Base-by-base conservation (phyloP, 2,888 invertebrate genomes). In the Ophion slaviceki region DNA sequence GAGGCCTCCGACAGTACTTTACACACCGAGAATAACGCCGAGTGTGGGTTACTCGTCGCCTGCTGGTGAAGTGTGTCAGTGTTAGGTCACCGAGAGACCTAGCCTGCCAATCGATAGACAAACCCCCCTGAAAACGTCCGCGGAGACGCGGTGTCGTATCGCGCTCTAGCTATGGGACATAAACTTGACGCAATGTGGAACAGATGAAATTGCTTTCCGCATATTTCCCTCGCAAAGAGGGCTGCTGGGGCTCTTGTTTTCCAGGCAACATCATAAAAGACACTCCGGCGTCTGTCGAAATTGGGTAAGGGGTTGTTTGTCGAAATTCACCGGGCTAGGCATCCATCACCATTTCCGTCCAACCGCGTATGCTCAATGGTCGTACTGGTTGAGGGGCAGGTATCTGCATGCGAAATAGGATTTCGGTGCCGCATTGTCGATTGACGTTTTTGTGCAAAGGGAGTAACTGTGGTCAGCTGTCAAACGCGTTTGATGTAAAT, bases 21-120 rank as follows among this genome's bases (percentile, higher is more conserved):
- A 67, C 59, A 72, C 17, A 36, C 10, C 59, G 61, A 74, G 68
- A 72, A 82, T 75, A 80, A 70, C 67, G 67, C 28, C 68, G 67
- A 67, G 72, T 59, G 77, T 57, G 77, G 82, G 72, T 68, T 75
- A 62, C 68, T 74, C 76, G 82, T 64, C 81, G 85, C 85, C 74
- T 81, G 80, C 81, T 82, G 71, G 88, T 91, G 89, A 91, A 93
- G 92, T 92, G 90, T 93, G 93, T 93, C 93, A 92, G 93, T 93
- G 93, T 93, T 93, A 92, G 93, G 93, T 93, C 93, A 86, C 86
- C 84, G 84, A 92, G 92, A 91, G 83, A 86, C 86, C 86, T 86
- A 84, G 86, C 91, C 86, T 86, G 89, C 87, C 90, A 92, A 93
- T 92, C 93, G 91, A 93, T 93, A 92, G 86, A 89, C 88, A 91